These are phyloP conservation scores for Pelecanus crispus DNA, from an alignment of 2,113 vertebrate species.

Conservation along the genomic window DNA sequence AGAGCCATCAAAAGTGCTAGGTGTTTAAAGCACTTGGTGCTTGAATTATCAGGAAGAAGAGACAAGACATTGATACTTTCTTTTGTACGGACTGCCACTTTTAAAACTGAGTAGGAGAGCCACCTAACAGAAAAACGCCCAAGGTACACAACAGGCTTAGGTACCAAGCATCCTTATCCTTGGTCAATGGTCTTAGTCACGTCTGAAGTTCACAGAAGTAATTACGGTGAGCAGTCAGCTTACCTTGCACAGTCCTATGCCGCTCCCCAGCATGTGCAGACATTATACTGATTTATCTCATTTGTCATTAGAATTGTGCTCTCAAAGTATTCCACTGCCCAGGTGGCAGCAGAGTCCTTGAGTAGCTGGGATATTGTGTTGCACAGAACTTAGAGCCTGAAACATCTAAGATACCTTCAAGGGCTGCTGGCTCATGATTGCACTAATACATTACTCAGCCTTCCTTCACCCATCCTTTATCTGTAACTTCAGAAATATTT, in stretches of 20 bases:
- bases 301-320: neutral
- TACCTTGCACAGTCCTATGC: neutral
- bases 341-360: accelerated
- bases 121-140: neutral
- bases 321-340: neutral
- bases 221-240: neutral
- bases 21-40: neutral
- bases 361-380: neutral
- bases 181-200: neutral
- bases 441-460: neutral
- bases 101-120: neutral
- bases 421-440: neutral
- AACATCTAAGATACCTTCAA: neutral
- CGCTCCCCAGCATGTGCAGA: neutral
- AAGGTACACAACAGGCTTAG: neutral
- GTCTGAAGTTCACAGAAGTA: neutral
- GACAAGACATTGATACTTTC: neutral
- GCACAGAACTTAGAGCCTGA: neutral
- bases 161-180: neutral
- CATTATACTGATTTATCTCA: neutral
- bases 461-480: neutral
- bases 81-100: neutral
- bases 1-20: neutral
- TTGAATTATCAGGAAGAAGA: neutral
- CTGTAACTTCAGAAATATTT: neutral